Conservation (phyloP, 2,888 invertebrate genomes). For the Parasteatoda lunata region DNA sequence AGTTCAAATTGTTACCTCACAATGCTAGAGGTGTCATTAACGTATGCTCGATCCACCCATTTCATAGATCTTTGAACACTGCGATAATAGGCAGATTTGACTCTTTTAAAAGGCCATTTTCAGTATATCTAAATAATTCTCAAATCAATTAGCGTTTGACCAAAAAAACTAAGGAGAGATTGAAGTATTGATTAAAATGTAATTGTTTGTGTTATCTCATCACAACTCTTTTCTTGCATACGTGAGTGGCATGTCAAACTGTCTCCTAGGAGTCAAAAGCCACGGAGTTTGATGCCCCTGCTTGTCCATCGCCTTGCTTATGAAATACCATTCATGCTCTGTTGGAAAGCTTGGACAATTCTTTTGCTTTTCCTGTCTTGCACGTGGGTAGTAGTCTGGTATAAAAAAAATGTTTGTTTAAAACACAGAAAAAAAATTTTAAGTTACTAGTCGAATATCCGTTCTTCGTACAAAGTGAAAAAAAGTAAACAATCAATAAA, state of each 20-base stretch:
- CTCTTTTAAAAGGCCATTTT: not conserved
- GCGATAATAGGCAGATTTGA: too few relatives aligned
- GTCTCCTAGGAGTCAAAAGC: constrained; percentile 31
- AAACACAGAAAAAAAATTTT: too few relatives aligned
- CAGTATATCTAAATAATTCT: not conserved
- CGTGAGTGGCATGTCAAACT: constrained; percentile 31
- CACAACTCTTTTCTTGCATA: not conserved
- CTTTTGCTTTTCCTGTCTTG: too few relatives aligned
- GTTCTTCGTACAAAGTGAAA: too few relatives aligned
- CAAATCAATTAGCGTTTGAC: not conserved
- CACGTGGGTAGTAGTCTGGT: too few relatives aligned
- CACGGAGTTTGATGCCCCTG: constrained; percentile 37
- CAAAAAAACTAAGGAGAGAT: not conserved
- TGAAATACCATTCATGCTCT: constrained; percentile 40
- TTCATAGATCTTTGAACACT: too few relatives aligned
- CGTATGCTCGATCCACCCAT: too few relatives aligned
- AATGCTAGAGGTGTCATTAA: too few relatives aligned
- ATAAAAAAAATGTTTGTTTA: too few relatives aligned
- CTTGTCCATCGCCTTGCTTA: not conserved
- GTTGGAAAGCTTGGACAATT: not conserved
- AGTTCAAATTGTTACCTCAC: too few relatives aligned
- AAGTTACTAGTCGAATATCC: too few relatives aligned
- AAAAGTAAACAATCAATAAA: too few relatives aligned
- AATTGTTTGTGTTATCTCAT: not conserved
- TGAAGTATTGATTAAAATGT: not conserved